Percentiles rank a stretch among this genome's conserved stretches.
phyloP scores from a whole-genome alignment of 2,113 vertebrate genomes.

The Oreochromis aureus region DNA sequence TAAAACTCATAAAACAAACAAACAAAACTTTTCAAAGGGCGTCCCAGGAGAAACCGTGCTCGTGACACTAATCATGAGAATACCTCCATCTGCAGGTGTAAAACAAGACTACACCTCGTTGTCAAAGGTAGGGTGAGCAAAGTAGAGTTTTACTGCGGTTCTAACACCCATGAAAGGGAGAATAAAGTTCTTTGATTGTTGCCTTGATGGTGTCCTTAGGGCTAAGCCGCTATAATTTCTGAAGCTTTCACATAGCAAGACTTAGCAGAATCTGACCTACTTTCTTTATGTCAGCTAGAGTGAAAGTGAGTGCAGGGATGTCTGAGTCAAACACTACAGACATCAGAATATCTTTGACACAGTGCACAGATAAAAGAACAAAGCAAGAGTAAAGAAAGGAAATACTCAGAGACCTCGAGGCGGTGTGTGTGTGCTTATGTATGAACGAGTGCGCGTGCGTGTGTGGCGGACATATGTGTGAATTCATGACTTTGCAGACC shows the following conservation, averaged over 20 bases:
- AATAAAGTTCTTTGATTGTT: slow-evolving; percentile 14
- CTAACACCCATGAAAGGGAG: not conserved
- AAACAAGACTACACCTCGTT: slow-evolving; percentile 35
- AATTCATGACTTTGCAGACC: slow-evolving; percentile 31
- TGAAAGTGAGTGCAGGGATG: slow-evolving; percentile 18
- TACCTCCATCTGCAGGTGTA: slow-evolving; percentile 60
- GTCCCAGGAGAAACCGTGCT: not conserved
- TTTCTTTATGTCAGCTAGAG: slow-evolving; percentile 27
- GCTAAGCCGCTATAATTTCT: slow-evolving; percentile 10
- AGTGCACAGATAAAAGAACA: slow-evolving; percentile 27
- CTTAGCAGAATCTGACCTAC: slow-evolving; percentile 49
- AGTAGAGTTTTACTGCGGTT: not conserved
- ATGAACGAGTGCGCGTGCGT: not conserved
- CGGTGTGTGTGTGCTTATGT: not conserved
- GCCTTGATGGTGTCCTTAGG: not conserved
- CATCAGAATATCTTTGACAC: slow-evolving; percentile 32
- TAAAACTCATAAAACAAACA: not conserved
- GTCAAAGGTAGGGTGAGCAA: not conserved
- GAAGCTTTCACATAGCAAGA: not conserved
- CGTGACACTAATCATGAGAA: slow-evolving; percentile 31
- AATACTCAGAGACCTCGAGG: not conserved
- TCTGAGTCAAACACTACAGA: slow-evolving; percentile 27
- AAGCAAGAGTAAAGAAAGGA: slow-evolving; percentile 22
- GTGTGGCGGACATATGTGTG: not conserved
- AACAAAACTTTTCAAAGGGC: not conserved